These are phyloP conservation scores for Thryonomys swinderianus DNA, from an alignment of 2,113 vertebrate genomes.

Conservation along the genomic window DNA sequence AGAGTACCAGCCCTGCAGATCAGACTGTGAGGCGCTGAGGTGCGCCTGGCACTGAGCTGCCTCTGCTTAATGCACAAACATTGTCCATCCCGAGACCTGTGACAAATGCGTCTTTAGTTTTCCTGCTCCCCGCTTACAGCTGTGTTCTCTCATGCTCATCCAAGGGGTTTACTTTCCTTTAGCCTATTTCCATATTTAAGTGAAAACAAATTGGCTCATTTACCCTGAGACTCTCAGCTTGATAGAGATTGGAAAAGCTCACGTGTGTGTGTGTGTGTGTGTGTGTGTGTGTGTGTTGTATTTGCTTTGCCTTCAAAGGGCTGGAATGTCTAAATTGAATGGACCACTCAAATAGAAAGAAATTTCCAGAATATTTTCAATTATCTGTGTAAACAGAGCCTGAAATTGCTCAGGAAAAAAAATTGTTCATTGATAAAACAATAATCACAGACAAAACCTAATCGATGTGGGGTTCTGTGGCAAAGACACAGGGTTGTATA, in stretches of 20 bases:
- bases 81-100: conserved; percentile 71
- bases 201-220: conserved; percentile 78
- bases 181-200: conserved; percentile 68
- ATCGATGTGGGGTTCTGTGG: conserved; percentile 58
- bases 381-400: conserved; percentile 78
- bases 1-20: conserved; percentile 74
- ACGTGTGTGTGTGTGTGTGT: not conserved
- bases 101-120: not conserved
- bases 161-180: conserved; percentile 63
- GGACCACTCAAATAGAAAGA: conserved; percentile 77
- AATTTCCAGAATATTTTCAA: conserved; percentile 82
- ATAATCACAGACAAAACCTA: conserved; percentile 78
- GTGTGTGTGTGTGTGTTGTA: not conserved
- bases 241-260: conserved; percentile 51
- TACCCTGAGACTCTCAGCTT: conserved; percentile 65
- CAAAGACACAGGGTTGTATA: conserved; percentile 68
- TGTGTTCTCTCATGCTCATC: conserved; percentile 32
- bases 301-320: conserved; percentile 69
- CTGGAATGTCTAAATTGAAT: conserved; percentile 67
- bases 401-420: conserved; percentile 79
- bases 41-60: conserved; percentile 32
- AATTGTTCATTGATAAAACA: conserved; percentile 70
- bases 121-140: not conserved
- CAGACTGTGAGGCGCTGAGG: conserved; percentile 68
- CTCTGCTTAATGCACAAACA: conserved; percentile 77